Conservation (phyloP, 2,888 invertebrate species). For the Philhelius pedissequus region DNA sequence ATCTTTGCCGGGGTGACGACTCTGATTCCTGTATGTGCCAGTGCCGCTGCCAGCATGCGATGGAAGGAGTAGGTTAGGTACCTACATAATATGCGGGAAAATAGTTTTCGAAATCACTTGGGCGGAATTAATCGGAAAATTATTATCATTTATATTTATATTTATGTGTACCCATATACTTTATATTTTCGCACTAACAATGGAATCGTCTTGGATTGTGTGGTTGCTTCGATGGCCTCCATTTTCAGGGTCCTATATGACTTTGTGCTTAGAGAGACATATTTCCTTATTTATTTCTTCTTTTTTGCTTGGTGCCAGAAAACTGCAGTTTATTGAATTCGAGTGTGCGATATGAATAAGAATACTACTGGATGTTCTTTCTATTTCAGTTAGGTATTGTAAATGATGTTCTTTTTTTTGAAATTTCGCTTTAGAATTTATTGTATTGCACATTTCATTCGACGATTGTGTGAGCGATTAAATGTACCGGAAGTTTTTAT, state of each 20-base stretch:
- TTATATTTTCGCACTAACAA: background rate
- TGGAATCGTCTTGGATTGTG: constrained; percentile 30
- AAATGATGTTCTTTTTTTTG: constrained; percentile 6
- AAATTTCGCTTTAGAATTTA: background rate
- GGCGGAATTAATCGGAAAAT: constrained; percentile 66
- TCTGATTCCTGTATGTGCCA: background rate
- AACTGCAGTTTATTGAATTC: constrained; percentile 15
- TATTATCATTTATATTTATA: constrained; percentile 65
- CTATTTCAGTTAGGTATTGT: background rate
- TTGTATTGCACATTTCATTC: constrained; percentile 17
- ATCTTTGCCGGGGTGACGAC: constrained; percentile 13
- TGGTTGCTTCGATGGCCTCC: background rate
- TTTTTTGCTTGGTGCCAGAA: background rate
- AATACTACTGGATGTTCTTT: background rate
- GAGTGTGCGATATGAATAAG: constrained; percentile 33
- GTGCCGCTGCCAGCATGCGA: too few species aligned
- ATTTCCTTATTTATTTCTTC: background rate
- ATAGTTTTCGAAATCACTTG: constrained; percentile 60
- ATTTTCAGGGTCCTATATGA: background rate
- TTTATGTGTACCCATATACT: too few species aligned
- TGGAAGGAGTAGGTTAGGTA: too few species aligned
- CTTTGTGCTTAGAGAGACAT: background rate
- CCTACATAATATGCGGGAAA: constrained; percentile 56
- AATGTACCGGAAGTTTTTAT: constrained; percentile 48
- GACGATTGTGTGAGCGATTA: constrained; percentile 22